Base-by-base conservation (phyloP, 2,888 invertebrate genomes). In the Magallana nippona region DNA sequence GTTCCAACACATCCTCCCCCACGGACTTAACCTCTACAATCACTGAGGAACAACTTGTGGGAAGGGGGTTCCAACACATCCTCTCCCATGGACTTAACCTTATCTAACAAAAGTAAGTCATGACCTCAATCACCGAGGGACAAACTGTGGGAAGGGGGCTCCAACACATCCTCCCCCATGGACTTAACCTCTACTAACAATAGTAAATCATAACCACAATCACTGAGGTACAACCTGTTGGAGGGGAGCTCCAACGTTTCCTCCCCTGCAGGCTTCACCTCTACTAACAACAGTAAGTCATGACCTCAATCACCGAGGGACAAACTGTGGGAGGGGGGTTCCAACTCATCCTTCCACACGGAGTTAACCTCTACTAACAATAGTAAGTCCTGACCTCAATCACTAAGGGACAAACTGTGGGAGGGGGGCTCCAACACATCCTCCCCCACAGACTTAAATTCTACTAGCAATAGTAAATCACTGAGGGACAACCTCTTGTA, bases 241-340 rank as follows among this genome's bases (percentile, higher is more conserved):
- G 93, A 93, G 86, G 92, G 91, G 1, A 91, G 91, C 8, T 93
- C 93, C 0, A 92, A 92, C 22, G 91, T 92, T 80, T 92, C 93
- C 1, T 93, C 93, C 1, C 93, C 93, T 8, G 92, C 93, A 11
- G 93, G 93, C 86, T 93, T 92, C 22, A 93, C 89, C 13, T 93
- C 93, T 17, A 93, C 93, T 17, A 91, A 89, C 62, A 92, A 44
- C 8, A 44, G 44, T 44, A 44, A 44, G 44, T 44, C 44, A 44
- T 44, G 44, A 44, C 44, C 44, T 44, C 93, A 93, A 85, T 90
- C 91, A 1, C 86, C 93, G 71, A 83, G 93, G 11, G 93, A 94
- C 83, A 89, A 92, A 22, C 86, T 93, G 57, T 93, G 93, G 93
- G 93, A 86, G 92, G 91, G 2, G 1, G 92, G 91, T 8, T 93